These are phyloP conservation scores for Diaperis boleti DNA, from an alignment of 2,888 invertebrate genomes.

Conservation along the genomic window DNA sequence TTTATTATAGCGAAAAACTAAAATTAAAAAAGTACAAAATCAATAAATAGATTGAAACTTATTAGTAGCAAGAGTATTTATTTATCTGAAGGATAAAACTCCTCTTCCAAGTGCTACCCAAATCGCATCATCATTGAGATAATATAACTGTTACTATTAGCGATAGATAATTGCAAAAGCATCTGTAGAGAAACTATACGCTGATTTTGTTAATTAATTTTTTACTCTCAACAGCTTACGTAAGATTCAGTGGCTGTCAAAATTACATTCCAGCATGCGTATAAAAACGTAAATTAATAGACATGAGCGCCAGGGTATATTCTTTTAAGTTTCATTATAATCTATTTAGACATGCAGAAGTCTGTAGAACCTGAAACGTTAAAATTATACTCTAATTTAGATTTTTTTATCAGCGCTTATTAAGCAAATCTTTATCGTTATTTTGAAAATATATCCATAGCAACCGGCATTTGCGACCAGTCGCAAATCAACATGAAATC, in stretches of 20 bases:
- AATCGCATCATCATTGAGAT: conserved; percentile 15
- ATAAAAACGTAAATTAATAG: conserved; percentile 27
- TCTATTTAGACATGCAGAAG: conserved; percentile 19
- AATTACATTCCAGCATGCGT: conserved; percentile 21
- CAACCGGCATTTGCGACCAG: too few relatives aligned
- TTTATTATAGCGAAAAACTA: too few relatives aligned
- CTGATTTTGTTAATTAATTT: conserved; percentile 16
- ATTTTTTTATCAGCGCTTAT: background rate
- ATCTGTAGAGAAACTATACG: conserved; percentile 11
- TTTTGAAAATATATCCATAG: too few relatives aligned
- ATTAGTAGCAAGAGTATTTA: background rate
- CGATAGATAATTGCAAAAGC: conserved; percentile 10
- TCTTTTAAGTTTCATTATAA: conserved; percentile 19
- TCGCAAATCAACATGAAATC: too few relatives aligned
- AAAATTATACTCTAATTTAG: too few relatives aligned
- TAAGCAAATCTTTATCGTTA: background rate
- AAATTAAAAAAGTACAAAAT: too few relatives aligned
- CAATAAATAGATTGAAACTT: background rate
- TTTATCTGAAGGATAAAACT: background rate
- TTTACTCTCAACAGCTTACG: conserved; percentile 6
- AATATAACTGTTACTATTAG: conserved; percentile 5
- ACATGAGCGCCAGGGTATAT: conserved; percentile 9
- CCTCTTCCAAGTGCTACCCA: conserved; percentile 15
- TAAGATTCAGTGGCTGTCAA: conserved; percentile 4
- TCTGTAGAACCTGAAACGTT: too few relatives aligned